Evolutionary conservation across 64 coral and sea anemone genomes (phyloP), one percentile per base, ranked within the genome.

Genomic region (Stichodactyla helianthus): DNA sequence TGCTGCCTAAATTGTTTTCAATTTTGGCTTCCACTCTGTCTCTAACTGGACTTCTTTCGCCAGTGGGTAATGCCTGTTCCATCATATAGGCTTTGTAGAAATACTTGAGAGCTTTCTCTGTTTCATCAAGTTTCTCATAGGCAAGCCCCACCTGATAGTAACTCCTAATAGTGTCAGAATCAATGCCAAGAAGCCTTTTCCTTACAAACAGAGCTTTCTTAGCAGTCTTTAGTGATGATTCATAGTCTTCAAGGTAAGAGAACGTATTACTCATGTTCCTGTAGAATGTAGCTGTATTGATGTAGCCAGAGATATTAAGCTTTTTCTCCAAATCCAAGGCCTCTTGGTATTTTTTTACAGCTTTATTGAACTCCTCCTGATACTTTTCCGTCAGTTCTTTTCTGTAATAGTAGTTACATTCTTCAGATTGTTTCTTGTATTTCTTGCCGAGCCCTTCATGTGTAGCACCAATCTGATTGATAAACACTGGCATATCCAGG

Each of bases 81-180:
- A 90, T 86, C 19, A 59, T 77, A 55, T 84, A 90, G 2, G 89
- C 89, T 52, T 90, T 59, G 25, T 85, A 55, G 57, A 77, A 90
- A 51, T 65, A 86, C 57, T 90, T 77, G 55, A 85, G 68, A 11
- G 83, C 89, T 79, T 86, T 56, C 2, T 79, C 70, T 63, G 18
- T 59, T 0, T 90, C 44, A 10, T 62, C 55, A 6, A 90, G 54
- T 50, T 8, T 5, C 53, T 8, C 31, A 52, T 76, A 90, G 17
- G 84, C 77, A 7, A 53, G 53, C 6, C 67, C 89, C 82, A 90
- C 68, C 27, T 90, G 89, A 18, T 85, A 90, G 19, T 83, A 71
- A 28, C 89, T 90, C 7, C 83, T 64, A 3, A 77, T 70, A 8
- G 89, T 90, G 11, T n/a, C n/a, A 18, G 83, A 60, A 79, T 90